A percentile compares a stretch with the other conserved stretches of the same genome.
These are phyloP conservation scores for Paralichthys olivaceus DNA, from an alignment of 2,113 vertebrate genomes.

Conservation along the genomic window DNA sequence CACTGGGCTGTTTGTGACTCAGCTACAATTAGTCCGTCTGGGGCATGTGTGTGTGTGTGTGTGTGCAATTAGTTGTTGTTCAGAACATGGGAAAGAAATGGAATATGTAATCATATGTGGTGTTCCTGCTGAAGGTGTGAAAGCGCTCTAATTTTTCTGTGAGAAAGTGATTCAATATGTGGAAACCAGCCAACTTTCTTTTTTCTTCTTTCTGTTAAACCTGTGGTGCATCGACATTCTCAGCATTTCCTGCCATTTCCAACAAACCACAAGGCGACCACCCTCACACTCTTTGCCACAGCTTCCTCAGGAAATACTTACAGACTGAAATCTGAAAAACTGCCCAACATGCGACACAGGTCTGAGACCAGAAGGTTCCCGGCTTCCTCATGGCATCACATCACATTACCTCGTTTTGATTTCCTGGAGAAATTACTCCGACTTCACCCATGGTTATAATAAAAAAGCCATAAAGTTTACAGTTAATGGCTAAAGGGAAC, in stretches of 20 bases:
- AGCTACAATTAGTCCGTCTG: conserved; percentile 31
- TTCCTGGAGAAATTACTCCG: too few relatives aligned
- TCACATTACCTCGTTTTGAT: too few relatives aligned
- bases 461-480: too few relatives aligned
- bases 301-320: conserved; percentile 66
- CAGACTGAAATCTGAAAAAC: conserved; percentile 6
- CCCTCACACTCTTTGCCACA: conserved; percentile 24
- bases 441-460: too few relatives aligned
- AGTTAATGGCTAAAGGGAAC: too few relatives aligned
- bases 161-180: too few relatives aligned
- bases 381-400: background rate
- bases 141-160: too few relatives aligned
- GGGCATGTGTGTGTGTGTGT: background rate
- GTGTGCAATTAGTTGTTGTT: background rate
- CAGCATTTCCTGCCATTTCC: conserved; percentile 22
- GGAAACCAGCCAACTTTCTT: background rate
- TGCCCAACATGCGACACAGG: conserved; percentile 15
- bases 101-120: too few relatives aligned
- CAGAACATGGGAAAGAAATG: background rate
- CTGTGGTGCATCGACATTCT: background rate
- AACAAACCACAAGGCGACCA: conserved; percentile 37
- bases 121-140: background rate
- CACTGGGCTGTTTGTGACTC: conserved; percentile 42
- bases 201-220: background rate
- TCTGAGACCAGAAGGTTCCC: conserved; percentile 9